These are phyloP conservation scores for Drosophila leontia DNA, from an alignment of 1,140 invertebrate genomes.

Conservation along the genomic window DNA sequence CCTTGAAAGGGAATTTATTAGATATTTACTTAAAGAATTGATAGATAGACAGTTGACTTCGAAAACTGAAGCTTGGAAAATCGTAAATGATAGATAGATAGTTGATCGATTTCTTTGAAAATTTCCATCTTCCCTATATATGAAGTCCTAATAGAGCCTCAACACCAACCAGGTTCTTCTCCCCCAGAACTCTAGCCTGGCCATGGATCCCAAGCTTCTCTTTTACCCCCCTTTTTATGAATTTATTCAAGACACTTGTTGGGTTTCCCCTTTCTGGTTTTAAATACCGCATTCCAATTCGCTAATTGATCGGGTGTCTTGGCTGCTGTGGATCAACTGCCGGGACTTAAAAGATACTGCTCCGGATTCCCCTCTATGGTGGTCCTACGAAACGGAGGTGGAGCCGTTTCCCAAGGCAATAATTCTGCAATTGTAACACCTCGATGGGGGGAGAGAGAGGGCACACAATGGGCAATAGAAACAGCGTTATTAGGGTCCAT, in stretches of 20 bases:
- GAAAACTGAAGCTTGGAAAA: conserved; percentile 1
- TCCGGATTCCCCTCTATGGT: conserved; percentile 32
- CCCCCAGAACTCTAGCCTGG: not conserved
- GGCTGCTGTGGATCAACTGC: conserved; percentile 34
- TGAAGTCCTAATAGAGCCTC: not conserved
- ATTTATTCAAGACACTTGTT: not conserved
- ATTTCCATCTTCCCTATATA: too few species aligned
- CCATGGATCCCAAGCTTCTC: not conserved
- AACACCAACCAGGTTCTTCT: not conserved
- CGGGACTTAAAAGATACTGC: conserved; percentile 2
- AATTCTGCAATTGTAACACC: conserved; percentile 81
- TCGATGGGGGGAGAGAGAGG: conserved; percentile 24
- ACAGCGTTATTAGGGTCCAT: conserved; percentile 67
- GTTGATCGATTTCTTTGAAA: too few species aligned
- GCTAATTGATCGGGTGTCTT: conserved; percentile 46
- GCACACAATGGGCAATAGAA: conserved; percentile 45
- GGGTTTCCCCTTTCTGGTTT: conserved; percentile 6
- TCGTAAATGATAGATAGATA: too few species aligned
- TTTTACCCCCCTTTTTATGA: not conserved
- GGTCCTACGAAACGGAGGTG: conserved; percentile 75
- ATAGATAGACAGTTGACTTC: not conserved
- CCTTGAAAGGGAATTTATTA: not conserved
- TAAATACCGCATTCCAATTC: conserved; percentile 46
- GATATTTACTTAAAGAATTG: not conserved
- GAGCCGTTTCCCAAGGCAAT: conserved; percentile 79